phyloP scores from a whole-genome alignment of 2,888 invertebrate species.

The Serripes groenlandicus region DNA sequence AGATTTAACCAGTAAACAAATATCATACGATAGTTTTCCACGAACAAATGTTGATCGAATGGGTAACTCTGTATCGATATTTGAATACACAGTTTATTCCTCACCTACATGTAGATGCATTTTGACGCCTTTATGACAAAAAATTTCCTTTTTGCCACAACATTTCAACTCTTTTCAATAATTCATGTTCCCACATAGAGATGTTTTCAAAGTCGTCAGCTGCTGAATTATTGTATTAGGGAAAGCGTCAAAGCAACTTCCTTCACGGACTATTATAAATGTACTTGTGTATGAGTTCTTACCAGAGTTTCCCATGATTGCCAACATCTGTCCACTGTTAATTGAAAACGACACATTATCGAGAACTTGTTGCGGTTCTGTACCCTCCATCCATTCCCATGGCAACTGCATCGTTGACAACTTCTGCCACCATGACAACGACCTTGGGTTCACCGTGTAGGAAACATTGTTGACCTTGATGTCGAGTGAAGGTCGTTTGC shows the following conservation, averaged over 20 bases:
- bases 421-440: slow-evolving; percentile 76
- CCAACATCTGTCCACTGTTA: slow-evolving; percentile 80
- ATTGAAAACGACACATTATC: slow-evolving; percentile 78
- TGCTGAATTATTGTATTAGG: no score
- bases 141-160: not conserved
- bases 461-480: slow-evolving; percentile 74
- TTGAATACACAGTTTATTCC: no score
- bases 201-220: no score
- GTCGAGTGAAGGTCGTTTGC: slow-evolving; percentile 71
- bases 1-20: no score
- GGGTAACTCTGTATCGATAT: no score
- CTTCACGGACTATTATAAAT: no score
- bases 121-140: no score
- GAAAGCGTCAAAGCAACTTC: no score
- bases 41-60: no score
- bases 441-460: slow-evolving; percentile 74
- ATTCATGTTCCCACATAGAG: not conserved
- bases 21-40: no score
- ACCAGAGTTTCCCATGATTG: slow-evolving; percentile 83
- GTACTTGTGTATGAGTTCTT: no score
- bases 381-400: slow-evolving; percentile 75
- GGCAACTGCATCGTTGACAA: slow-evolving; percentile 78
- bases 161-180: not conserved
- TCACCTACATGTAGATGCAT: no score
- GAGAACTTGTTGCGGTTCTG: slow-evolving; percentile 73